Conservation (phyloP, 2,888 invertebrate species). For the Tenthredo distinguenda region DNA sequence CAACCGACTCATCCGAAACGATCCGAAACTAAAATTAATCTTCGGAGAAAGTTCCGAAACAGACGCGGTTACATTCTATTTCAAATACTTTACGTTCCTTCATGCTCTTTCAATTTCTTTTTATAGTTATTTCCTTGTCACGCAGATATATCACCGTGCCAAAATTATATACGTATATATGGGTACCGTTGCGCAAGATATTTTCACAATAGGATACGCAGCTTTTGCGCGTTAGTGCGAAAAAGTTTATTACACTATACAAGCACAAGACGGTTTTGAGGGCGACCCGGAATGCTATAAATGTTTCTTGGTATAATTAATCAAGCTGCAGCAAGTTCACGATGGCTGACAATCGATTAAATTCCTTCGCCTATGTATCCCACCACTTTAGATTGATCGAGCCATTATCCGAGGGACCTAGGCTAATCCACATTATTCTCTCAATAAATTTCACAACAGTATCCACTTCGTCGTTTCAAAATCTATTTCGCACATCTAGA, state of each 20-base stretch:
- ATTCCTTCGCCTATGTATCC: slow-evolving; percentile 9
- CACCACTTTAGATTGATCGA: neutral
- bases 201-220: neutral
- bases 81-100: neutral
- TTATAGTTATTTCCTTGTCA: neutral
- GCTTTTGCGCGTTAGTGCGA: neutral
- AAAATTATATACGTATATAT: neutral
- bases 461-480: neutral
- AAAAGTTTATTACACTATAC: neutral
- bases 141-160: neutral
- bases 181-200: neutral
- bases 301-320: slow-evolving; percentile 32
- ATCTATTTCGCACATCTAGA: neutral
- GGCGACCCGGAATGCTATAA: slow-evolving; percentile 20
- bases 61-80: neutral
- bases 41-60: slow-evolving; percentile 15
- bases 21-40: neutral
- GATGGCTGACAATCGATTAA: slow-evolving; percentile 18
- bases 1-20: neutral
- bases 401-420: slow-evolving; percentile 6
- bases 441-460: slow-evolving; percentile 25
- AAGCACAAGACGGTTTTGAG: neutral
- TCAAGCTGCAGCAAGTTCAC: slow-evolving; percentile 16
- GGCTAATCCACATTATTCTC: slow-evolving; percentile 28
- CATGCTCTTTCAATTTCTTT: neutral